Conservation (phyloP, 2,888 invertebrate genomes). For the Sarcophaga caerulescens region DNA sequence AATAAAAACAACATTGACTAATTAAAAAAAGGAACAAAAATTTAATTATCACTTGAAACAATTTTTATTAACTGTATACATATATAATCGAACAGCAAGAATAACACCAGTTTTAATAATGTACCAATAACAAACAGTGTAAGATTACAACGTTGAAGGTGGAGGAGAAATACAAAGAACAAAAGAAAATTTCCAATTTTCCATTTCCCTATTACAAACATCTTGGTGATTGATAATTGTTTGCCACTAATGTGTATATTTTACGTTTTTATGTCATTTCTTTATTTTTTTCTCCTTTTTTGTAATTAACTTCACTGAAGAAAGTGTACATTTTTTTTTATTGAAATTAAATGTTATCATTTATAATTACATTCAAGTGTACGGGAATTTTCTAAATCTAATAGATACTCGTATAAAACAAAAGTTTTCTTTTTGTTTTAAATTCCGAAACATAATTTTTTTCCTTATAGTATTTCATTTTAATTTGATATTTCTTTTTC, state of each 20-base stretch:
- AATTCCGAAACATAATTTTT: slow-evolving; percentile 18
- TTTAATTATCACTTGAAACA: slow-evolving; percentile 30
- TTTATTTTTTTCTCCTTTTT: neutral
- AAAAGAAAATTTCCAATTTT: slow-evolving; percentile 37
- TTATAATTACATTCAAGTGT: neutral
- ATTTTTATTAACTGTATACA: slow-evolving; percentile 29
- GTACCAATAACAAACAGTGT: slow-evolving; percentile 49
- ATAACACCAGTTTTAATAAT: slow-evolving; percentile 41
- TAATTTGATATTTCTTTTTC: slow-evolving; percentile 29
- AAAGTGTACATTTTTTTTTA: neutral
- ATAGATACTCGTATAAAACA: neutral
- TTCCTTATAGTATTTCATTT: slow-evolving; percentile 36
- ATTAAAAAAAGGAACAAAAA: slow-evolving; percentile 26
- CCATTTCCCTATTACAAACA: slow-evolving; percentile 42
- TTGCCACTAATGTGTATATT: slow-evolving; percentile 8
- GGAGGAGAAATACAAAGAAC: slow-evolving; percentile 26
- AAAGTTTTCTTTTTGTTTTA: neutral
- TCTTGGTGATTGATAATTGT: slow-evolving; percentile 49
- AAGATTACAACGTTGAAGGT: slow-evolving; percentile 44
- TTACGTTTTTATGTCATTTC: slow-evolving; percentile 4
- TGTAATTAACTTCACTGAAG: neutral
- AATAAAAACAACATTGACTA: slow-evolving; percentile 33
- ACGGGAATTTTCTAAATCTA: slow-evolving; percentile 22
- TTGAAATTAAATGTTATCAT: neutral
- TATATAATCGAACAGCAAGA: slow-evolving; percentile 16